These are phyloP conservation scores for Prosapia bicincta DNA, from an alignment of 2,888 invertebrate species.

Conservation along the genomic window DNA sequence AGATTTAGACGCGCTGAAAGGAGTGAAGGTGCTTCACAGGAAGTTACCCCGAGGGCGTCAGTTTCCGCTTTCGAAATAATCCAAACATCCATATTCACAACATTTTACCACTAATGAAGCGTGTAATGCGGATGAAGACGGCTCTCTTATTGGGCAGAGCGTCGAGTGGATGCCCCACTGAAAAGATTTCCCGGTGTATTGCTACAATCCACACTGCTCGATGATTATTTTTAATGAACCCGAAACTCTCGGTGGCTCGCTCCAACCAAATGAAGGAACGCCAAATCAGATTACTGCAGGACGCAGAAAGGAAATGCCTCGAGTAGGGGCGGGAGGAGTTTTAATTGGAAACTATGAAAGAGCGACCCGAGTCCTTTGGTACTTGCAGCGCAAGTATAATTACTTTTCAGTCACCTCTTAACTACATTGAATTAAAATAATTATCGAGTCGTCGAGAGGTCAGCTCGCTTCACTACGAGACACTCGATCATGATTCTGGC, in stretches of 20 bases:
- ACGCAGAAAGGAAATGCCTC: background rate
- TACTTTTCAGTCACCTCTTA: background rate
- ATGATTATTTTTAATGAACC: conserved; percentile 32
- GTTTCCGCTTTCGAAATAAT: background rate
- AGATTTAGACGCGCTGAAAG: background rate
- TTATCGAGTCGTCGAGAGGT: background rate
- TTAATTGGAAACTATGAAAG: conserved; percentile 2
- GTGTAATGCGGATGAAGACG: conserved; percentile 8
- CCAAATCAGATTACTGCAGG: background rate
- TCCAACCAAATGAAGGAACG: background rate
- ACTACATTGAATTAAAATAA: background rate
- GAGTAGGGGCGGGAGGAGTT: background rate
- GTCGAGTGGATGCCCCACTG: background rate
- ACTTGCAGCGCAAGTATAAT: background rate
- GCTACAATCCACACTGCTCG: background rate
- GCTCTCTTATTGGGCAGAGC: background rate
- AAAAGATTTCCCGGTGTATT: conserved; percentile 4
- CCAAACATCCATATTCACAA: background rate
- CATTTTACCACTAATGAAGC: conserved; percentile 19
- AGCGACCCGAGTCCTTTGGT: background rate
- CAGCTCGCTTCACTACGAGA: background rate
- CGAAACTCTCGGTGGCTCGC: conserved; percentile 11
- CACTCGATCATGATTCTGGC: background rate
- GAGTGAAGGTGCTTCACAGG: background rate
- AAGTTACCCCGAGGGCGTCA: background rate